phyloP scores from a whole-genome alignment of 2,797 vertebrate genomes.

The Clarias pachynema region DNA sequence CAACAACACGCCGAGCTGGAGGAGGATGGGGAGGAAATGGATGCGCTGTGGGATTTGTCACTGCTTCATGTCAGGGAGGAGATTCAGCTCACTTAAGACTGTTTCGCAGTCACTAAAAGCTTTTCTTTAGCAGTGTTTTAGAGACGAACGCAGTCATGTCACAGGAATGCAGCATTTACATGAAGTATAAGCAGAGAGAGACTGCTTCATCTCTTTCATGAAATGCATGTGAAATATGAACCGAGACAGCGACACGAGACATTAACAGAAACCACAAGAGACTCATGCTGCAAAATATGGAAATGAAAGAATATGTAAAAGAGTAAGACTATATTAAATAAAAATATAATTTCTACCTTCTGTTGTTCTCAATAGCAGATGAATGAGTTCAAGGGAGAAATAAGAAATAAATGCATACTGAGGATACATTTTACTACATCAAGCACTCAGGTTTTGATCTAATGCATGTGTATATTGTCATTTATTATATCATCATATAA shows the following conservation, averaged over 20 bases:
- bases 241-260: not conserved
- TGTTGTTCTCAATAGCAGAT: no score
- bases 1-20: not conserved
- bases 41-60: slow-evolving; percentile 26
- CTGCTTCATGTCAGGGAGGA: slow-evolving; percentile 9
- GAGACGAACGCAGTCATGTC: not conserved
- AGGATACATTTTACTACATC: no score
- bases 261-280: slow-evolving; percentile 5
- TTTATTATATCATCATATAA: no score
- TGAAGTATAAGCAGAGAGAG: not conserved
- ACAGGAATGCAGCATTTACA: slow-evolving; percentile 10
- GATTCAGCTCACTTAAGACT: slow-evolving; percentile 29
- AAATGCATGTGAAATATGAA: not conserved
- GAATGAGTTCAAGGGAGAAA: no score
- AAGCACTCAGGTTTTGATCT: no score
- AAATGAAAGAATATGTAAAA: no score
- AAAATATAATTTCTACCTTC: no score
- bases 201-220: not conserved
- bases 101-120: slow-evolving; percentile 8
- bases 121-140: slow-evolving; percentile 7
- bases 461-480: no score
- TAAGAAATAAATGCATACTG: no score
- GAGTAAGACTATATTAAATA: no score
- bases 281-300: not conserved
- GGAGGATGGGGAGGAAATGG: slow-evolving; percentile 29